phyloP scores from a whole-genome alignment of 2,888 invertebrate genomes.

The Ganaspis brasiliensis region DNA sequence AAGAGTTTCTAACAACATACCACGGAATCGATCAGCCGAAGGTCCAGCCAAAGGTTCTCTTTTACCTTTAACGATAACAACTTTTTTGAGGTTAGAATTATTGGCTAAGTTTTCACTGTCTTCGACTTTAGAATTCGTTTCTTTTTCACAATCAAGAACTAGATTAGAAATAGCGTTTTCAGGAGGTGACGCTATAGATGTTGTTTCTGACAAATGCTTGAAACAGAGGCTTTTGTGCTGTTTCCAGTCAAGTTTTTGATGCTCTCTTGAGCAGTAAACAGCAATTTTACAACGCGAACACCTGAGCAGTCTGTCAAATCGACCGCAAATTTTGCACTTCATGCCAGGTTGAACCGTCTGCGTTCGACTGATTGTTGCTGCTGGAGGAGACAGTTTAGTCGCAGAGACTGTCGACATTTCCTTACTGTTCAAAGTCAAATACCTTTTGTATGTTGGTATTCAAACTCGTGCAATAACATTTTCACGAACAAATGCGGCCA shows the following conservation, averaged over 20 bases:
- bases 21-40: conserved; percentile 26
- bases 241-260: conserved; percentile 91
- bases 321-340: conserved; percentile 84
- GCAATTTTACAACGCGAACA: conserved; percentile 89
- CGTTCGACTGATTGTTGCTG: conserved; percentile 70
- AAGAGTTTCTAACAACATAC: neutral
- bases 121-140: neutral
- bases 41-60: conserved; percentile 24
- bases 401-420: conserved; percentile 67
- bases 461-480: too few species aligned
- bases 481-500: too few species aligned
- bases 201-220: conserved; percentile 6
- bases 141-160: conserved; percentile 1
- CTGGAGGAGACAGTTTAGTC: conserved; percentile 53
- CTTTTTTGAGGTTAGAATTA: conserved; percentile 22
- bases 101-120: neutral
- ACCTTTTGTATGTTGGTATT: conserved; percentile 49
- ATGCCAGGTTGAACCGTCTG: conserved; percentile 61
- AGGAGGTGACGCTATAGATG: neutral
- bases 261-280: conserved; percentile 90
- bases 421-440: conserved; percentile 66
- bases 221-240: conserved; percentile 84
- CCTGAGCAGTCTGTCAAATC: conserved; percentile 84
- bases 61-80: neutral
- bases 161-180: conserved; percentile 14